Base-by-base conservation (phyloP, 2,113 vertebrate genomes). In the Haemorhous mexicanus region DNA sequence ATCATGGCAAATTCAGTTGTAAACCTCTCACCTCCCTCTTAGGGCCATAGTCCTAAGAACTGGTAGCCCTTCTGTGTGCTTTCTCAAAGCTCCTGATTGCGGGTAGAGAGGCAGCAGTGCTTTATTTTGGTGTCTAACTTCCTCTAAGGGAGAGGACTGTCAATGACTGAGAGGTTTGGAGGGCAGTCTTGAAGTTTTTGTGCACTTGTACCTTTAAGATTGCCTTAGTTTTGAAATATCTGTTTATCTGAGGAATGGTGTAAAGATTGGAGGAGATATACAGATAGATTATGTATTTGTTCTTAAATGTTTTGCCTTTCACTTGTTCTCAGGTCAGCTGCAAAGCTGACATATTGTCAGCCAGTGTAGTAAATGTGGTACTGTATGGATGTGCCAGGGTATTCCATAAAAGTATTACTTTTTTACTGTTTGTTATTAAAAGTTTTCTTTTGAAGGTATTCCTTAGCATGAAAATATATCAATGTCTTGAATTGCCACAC, bases 21-120 rank as follows among this genome's bases (percentile, higher is more conserved):
- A 74, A 70, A 68, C 14, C 23, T 87, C 50, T 89, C 16, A 8
- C n/a, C 26, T 82, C 56, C 9, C 1, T 2, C 19, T 46, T 58
- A 19, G 41, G 35, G 17, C 50, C 0, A 0, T 12, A 37, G 37
- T 44, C 6, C 4, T 55, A 44, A 37, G 53, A 59, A 10, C 32
- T 82, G 27, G 21, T 23, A 55, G 30, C 7, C 2, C 6, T 66
- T 46, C 24, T 43, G 7, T 59, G 16, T 90, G 35, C 32, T 72
- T 55, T n/a, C 13, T 13, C 8, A 6, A 47, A 56, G 15, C 68
- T 90, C 35, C 18, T 47, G 10, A 1, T 9, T 55, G 30, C 39
- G 33, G 6, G 9, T 33, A 13, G 61, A 9, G 56, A 82, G 39
- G 1, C 5, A 90, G 39, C 44, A 75, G 66, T 67, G 58, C 33